These are phyloP conservation scores for Acheta domesticus DNA, from an alignment of 2,888 invertebrate species.

Conservation along the genomic window DNA sequence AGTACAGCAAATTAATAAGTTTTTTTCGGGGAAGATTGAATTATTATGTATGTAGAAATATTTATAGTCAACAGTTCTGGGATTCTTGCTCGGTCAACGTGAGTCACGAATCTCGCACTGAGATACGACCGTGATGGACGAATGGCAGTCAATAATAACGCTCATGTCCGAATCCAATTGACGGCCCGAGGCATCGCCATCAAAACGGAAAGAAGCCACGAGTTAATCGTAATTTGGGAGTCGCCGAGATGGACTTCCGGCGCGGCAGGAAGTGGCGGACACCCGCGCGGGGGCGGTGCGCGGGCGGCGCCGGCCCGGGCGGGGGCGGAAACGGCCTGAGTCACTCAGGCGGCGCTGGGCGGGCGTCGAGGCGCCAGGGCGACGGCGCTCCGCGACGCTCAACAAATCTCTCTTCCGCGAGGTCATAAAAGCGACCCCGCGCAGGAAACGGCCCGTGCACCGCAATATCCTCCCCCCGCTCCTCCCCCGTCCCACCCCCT, in stretches of 20 bases:
- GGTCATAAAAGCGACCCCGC: constrained; percentile 7
- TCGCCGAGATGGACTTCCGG: background rate
- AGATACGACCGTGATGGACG: too few relatives aligned
- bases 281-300: constrained; percentile 82
- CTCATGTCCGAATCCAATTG: background rate
- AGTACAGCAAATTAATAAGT: too few relatives aligned
- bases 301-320: constrained; percentile 70
- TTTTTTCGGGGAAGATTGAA: too few relatives aligned
- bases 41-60: too few relatives aligned
- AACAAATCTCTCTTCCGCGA: background rate
- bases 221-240: background rate
- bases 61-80: too few relatives aligned
- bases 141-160: background rate
- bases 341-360: background rate
- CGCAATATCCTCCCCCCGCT: background rate
- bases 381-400: background rate
- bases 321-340: constrained; percentile 71
- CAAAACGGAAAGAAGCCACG: background rate
- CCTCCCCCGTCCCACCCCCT: background rate
- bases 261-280: constrained; percentile 63
- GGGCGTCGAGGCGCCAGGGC: background rate
- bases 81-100: too few relatives aligned
- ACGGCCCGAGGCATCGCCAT: background rate
- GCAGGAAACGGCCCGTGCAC: constrained; percentile 6
- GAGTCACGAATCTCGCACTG: too few relatives aligned